phyloP scores from a whole-genome alignment of 2,888 invertebrate species.

The Calephelis perditalis region DNA sequence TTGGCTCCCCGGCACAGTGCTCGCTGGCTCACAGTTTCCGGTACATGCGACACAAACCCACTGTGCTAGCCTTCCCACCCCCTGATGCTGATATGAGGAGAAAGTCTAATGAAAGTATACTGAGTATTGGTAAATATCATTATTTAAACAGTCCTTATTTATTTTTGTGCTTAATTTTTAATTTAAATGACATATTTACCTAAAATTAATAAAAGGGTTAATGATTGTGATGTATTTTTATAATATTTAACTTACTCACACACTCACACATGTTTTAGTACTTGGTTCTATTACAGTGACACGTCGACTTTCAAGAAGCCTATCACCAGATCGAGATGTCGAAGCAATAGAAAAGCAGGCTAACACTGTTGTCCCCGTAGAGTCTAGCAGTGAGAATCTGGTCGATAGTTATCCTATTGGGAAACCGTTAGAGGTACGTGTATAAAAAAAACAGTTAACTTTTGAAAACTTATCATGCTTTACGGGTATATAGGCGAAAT shows the following conservation, averaged over 20 bases:
- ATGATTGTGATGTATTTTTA: too few relatives aligned
- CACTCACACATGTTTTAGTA: neutral
- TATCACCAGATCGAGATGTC: slow-evolving; percentile 78
- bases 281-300: slow-evolving; percentile 43
- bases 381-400: slow-evolving; percentile 33
- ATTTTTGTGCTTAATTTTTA: too few relatives aligned
- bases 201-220: too few relatives aligned
- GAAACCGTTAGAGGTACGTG: slow-evolving; percentile 87
- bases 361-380: slow-evolving; percentile 12
- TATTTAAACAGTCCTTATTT: neutral
- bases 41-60: slow-evolving; percentile 93
- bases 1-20: slow-evolving; percentile 82
- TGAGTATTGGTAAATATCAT: slow-evolving; percentile 68
- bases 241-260: too few relatives aligned
- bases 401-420: slow-evolving; percentile 84
- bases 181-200: too few relatives aligned
- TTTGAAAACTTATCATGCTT: too few relatives aligned
- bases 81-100: slow-evolving; percentile 83
- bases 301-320: slow-evolving; percentile 62
- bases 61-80: slow-evolving; percentile 91
- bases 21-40: slow-evolving; percentile 91
- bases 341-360: slow-evolving; percentile 46
- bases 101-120: slow-evolving; percentile 75
- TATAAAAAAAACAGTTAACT: neutral
- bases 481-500: too few relatives aligned